phyloP scores from a whole-genome alignment of 35 echinoderm and acorn worm genomes.

The Ophiothrix spiculata region DNA sequence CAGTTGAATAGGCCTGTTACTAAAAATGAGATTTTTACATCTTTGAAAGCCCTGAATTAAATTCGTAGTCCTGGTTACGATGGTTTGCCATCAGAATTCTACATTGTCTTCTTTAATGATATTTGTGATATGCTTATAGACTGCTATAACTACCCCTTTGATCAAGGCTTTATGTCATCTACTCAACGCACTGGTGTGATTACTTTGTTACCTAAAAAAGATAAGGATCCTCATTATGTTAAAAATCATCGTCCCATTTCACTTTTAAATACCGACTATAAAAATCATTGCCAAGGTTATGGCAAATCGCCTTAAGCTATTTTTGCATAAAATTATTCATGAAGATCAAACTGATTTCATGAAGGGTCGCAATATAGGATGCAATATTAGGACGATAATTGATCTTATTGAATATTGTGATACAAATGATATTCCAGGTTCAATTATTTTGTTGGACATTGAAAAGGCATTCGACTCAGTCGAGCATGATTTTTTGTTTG shows the following conservation, averaged over 20 bases:
- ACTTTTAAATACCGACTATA: not conserved
- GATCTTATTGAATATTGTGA: slow-evolving; percentile 15
- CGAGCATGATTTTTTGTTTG: not conserved
- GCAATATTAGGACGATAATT: not conserved
- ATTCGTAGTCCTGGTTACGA: slow-evolving; percentile 1
- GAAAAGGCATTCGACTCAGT: not conserved
- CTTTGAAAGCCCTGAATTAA: not conserved
- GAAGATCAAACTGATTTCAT: not conserved
- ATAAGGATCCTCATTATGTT: not conserved
- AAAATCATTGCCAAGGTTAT: not conserved
- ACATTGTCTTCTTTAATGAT: slow-evolving; percentile 16
- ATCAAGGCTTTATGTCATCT: not conserved
- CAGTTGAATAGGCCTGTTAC: too few species aligned
- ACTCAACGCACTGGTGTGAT: not conserved
- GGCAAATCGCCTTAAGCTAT: not conserved
- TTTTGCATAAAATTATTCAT: not conserved
- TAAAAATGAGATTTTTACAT: not conserved
- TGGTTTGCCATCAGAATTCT: slow-evolving; percentile 21
- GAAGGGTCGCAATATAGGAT: not conserved
- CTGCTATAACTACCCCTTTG: not conserved
- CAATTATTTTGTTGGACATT: not conserved
- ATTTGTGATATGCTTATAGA: slow-evolving; percentile 19
- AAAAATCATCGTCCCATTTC: not conserved
- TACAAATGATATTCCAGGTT: not conserved
- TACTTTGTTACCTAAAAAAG: not conserved